These are phyloP conservation scores for Microctenopoma steveboyesi DNA, from an alignment of 2,797 vertebrate species.

Conservation along the genomic window DNA sequence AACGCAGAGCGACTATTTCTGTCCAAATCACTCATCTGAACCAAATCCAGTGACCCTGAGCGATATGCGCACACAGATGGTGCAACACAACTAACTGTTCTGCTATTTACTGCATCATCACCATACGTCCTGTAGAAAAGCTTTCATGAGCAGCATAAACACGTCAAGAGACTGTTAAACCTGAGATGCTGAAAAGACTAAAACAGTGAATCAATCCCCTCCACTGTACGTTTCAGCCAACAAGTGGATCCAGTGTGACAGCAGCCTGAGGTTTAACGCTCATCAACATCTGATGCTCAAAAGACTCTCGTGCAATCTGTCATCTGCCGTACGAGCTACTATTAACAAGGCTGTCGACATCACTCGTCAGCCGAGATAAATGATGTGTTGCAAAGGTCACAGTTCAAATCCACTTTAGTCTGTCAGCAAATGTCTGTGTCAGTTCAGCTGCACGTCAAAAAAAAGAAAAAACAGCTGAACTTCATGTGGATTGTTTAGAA, in stretches of 20 bases:
- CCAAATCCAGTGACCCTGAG: constrained; percentile 77
- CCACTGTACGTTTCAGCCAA: constrained; percentile 35
- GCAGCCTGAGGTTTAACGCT: constrained; percentile 58
- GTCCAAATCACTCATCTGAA: constrained; percentile 78
- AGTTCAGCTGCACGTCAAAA: constrained; percentile 5
- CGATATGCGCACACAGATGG: constrained; percentile 62
- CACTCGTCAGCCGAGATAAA: constrained; percentile 53
- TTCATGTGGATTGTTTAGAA: background rate
- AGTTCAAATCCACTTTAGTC: constrained; percentile 54
- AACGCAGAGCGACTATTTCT: constrained; percentile 79
- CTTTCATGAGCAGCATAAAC: background rate
- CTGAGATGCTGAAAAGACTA: background rate
- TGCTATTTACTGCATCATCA: constrained; percentile 17
- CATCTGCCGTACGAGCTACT: constrained; percentile 58
- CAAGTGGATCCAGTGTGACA: constrained; percentile 55
- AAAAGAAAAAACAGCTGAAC: background rate
- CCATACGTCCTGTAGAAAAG: background rate
- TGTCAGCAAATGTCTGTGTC: constrained; percentile 36
- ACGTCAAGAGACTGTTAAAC: constrained; percentile 1
- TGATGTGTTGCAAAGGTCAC: constrained; percentile 56
- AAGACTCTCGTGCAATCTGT: constrained; percentile 58
- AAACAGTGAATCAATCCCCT: background rate
- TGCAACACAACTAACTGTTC: constrained; percentile 40
- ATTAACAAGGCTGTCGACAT: constrained; percentile 61
- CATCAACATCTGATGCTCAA: constrained; percentile 44